Base-by-base conservation (phyloP, 2,888 invertebrate genomes). In the Pyrocoelia pectoralis region DNA sequence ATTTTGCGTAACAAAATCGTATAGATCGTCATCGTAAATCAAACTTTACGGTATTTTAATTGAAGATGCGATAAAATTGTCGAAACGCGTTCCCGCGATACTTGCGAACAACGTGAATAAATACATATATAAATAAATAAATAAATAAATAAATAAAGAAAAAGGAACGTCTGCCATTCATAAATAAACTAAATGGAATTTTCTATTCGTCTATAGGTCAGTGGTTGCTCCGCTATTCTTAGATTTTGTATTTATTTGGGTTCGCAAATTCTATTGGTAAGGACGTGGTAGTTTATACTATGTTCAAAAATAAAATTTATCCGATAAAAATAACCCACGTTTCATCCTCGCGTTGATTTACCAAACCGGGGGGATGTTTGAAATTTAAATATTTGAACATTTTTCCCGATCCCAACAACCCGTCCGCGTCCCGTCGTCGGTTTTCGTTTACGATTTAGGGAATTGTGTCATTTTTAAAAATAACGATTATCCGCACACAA, bases 231-330 rank as follows among this genome's bases (percentile, higher is more conserved):
- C 10, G 50, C 61, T 61, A 61, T 56, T 61, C 56, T 51, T 56
- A 56, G 61, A 24, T 17, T 24, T 14, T 55, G 48, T 61, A 61
- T 61, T 61, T 61, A 61, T 61, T 61, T 61, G 61, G 61, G 61
- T 61, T 56, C 48, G 51, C 55, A 41, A 46, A 61, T 55, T 51
- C 55, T 61, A 56, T 50, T 56, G 61, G 55, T 56, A 41, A 53
- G 53, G 19, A 50, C 54, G 61, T 43, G 55, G 17, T 41, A 24
- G 59, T 54, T 60, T 54, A 54, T 49, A 56, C 41, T 46, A 17
- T 12, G n/a, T 52, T 17, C 38, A 33, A 17, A 52, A 24, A 24
- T 24, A 24, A 24, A 24, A 52, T 43, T 40, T 43, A 19, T 43
- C 15, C 19, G 43, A 43, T 43, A 43, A 54, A 54, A 54, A 54